Evolutionary conservation across 1,140 invertebrate species (phyloP).

Genomic region (Lepidotrigona ventralis): DNA sequence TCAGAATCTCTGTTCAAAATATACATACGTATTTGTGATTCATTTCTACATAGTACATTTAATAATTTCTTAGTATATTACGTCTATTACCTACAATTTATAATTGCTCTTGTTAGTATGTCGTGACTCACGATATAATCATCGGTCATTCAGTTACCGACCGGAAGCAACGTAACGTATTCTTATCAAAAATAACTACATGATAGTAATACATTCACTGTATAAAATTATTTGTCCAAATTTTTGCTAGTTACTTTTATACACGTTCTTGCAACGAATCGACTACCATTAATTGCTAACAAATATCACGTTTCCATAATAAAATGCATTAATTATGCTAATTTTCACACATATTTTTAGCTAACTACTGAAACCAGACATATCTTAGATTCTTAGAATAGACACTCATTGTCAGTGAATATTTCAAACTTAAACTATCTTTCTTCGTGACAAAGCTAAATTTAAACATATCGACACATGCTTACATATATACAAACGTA

Average conservation of each 20-base stretch:
- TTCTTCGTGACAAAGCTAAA: neutral
- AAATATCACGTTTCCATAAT: neutral
- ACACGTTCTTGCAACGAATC: neutral
- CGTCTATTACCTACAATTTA: neutral
- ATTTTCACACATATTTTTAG: neutral
- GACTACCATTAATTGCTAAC: neutral
- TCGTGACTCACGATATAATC: conserved; percentile 28
- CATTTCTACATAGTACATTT: neutral
- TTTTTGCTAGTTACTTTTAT: neutral
- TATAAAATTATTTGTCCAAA: neutral
- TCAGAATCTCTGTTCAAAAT: neutral
- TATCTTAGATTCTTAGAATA: neutral
- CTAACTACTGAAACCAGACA: neutral
- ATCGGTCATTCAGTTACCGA: conserved; percentile 15
- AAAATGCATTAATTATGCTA: neutral
- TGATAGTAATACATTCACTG: neutral
- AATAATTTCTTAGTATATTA: neutral
- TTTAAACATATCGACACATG: neutral
- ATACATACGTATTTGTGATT: conserved; percentile 1
- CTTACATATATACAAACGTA: neutral
- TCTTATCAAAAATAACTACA: neutral
- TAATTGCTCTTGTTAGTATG: neutral
- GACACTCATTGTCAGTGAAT: neutral
- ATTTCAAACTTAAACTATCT: neutral
- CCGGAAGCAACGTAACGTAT: conserved; percentile 2